Percentiles rank a stretch among this genome's conserved stretches.
Conservation (phyloP, 2,888 invertebrate species). For the Cordilura impudica region DNA sequence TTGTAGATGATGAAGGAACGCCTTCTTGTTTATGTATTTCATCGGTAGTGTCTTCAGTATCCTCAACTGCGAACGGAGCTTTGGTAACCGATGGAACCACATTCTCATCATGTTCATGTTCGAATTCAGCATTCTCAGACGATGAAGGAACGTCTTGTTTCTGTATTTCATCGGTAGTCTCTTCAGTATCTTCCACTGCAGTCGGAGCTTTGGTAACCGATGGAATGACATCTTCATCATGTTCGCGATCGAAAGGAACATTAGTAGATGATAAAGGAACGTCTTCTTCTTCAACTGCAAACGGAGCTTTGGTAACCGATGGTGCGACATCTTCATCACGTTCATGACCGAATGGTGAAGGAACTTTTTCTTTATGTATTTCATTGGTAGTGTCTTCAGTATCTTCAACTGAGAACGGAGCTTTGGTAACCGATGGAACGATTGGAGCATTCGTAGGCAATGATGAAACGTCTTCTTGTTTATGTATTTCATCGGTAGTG, state of each 20-base stretch:
- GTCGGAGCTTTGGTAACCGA: background rate
- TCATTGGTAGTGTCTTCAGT: background rate
- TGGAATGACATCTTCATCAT: background rate
- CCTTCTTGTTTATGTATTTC: background rate
- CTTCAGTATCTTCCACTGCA: background rate
- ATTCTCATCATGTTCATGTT: too few relatives aligned
- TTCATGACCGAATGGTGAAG: background rate
- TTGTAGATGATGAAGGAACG: background rate
- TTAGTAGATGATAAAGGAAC: too few relatives aligned
- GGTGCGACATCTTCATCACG: background rate
- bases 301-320: conserved; percentile 5
- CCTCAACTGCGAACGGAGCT: conserved; percentile 7
- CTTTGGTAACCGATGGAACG: background rate
- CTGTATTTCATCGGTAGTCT: background rate
- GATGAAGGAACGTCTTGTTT: too few relatives aligned
- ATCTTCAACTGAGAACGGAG: background rate
- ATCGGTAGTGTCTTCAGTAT: background rate
- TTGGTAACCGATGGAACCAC: conserved; percentile 3
- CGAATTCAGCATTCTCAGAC: too few relatives aligned
- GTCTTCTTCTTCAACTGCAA: background rate
- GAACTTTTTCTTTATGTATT: background rate
- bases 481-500: background rate
- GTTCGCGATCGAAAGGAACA: background rate
- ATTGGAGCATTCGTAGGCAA: background rate
- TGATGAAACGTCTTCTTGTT: background rate